Evolutionary conservation across 1,140 invertebrate genomes (phyloP), one percentile per base, ranked within the genome.

Genomic region (Danaus melanippus): DNA sequence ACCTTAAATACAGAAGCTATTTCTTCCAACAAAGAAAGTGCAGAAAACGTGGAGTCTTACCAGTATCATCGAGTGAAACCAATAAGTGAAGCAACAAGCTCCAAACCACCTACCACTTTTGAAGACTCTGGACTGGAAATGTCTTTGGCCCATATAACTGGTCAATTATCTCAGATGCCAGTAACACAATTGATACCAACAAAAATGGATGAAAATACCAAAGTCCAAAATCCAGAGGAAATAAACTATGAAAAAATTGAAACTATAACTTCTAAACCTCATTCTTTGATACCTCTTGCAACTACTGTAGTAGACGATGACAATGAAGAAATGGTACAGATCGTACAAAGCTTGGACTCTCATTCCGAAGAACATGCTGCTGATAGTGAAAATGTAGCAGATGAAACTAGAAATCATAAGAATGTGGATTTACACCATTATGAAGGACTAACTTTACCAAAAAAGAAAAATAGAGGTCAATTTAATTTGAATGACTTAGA

Each of bases 121-220:
- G 81, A 83, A 62, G 85, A 88, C 61, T 58, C 76, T 40, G 83
- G 85, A 6, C 64, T 88, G 50, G 80, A 87, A 70, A 78, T 86
- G 66, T 88, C 87, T 12, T 74, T 88, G 57, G 85, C 84, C n/a
- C 79, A 85, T 67, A 85, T 88, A 8, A 87, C 87, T 17, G 86
- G 84, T 43, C 87, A 88, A 56, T 56, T 88, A 17, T 86, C 86
- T 41, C 74, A 70, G 12, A 74, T 86, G 66, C 85, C 83, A 58
- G 82, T 77, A 7, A 81, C 83, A 21, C 78, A 82, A 40, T 79
- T 87, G 45, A 60, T 80, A 57, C 66, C 84, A 8, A 75, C 67
- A 15, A 54, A 62, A 21, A 54, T 56, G 12, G 76, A 80, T 57
- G 69, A 78, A 50, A 56, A 69, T 9, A 58, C 62, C 3, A 67